Evolutionary conservation across 2,888 invertebrate genomes (phyloP), one percentile per base, ranked within the genome.

Genomic region (Acanthoscelides obtectus): DNA sequence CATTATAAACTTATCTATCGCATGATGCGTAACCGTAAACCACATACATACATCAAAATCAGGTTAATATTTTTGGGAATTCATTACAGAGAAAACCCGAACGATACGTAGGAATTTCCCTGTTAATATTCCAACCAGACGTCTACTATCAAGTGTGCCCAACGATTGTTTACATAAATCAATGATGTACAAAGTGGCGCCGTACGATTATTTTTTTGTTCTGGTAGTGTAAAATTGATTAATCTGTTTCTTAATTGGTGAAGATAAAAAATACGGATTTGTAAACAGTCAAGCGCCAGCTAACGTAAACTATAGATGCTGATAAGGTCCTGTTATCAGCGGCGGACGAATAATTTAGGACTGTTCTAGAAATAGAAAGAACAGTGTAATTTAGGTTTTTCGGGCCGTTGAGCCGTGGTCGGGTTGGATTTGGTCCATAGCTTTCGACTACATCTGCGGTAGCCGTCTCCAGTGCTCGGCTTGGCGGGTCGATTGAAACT

Each of bases 211-310:
- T 74, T 71, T 70, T n/a, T 72, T 73, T 74, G 68, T 73, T 72
- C 70, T 72, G 70, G 72, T 45, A 45, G 45, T 72, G 69, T 64
- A 66, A 69, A 73, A 25, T 25, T 71, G 76, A 76, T 76, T 72
- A 74, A 72, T 72, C 68, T 72, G 69, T 72, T 72, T 70, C n/a
- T 69, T 69, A 73, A 76, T 76, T 76, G 76, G 76, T 66, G 45
- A 72, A 73, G 76, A 76, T 76, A 72, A 73, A 63, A 67, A 64
- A 25, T 21, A 70, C 71, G 45, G 67, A 72, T 73, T 73, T 71
- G 72, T 74, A 76, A 76, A 76, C 76, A 76, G 72, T 73, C 70
- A 71, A 67, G 71, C 45, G 45, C 45, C 45, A 45, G 12, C 45
- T 45, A 45, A 45, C 45, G 45, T 45, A 45, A 45, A 45, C 45